Conservation (phyloP, 2,888 invertebrate genomes). For the Lymantria dispar region DNA sequence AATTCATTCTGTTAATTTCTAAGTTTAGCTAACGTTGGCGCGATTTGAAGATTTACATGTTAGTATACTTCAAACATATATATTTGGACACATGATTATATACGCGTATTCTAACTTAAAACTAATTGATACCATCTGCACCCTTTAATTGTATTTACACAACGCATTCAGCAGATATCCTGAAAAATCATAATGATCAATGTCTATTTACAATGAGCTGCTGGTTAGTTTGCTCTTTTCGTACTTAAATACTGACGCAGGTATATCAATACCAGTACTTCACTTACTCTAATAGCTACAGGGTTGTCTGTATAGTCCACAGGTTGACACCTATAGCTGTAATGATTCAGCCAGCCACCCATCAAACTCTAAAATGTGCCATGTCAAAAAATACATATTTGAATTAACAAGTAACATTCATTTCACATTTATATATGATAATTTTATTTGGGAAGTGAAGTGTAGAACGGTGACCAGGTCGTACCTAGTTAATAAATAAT, state of each 20-base stretch:
- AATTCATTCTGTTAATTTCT: slow-evolving; percentile 28
- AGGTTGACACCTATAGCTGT: slow-evolving; percentile 94
- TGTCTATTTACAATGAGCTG: slow-evolving; percentile 71
- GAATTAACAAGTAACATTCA: slow-evolving; percentile 35
- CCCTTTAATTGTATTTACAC: slow-evolving; percentile 41
- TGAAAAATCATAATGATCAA: slow-evolving; percentile 48
- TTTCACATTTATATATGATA: neutral
- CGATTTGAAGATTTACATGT: slow-evolving; percentile 20
- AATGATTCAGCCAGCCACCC: slow-evolving; percentile 95
- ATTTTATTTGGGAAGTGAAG: neutral
- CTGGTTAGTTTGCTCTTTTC: slow-evolving; percentile 55
- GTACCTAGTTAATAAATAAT: neutral
- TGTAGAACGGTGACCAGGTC: neutral
- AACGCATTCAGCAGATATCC: slow-evolving; percentile 29
- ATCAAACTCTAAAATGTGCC: slow-evolving; percentile 87
- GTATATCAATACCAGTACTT: slow-evolving; percentile 29
- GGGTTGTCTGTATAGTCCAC: slow-evolving; percentile 93
- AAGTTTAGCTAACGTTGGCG: slow-evolving; percentile 28
- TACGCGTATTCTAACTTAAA: slow-evolving; percentile 19
- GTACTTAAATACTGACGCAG: slow-evolving; percentile 37
- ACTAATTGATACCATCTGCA: slow-evolving; percentile 31
- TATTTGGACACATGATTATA: slow-evolving; percentile 19
- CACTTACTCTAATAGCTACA: slow-evolving; percentile 92
- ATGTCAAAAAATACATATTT: slow-evolving; percentile 47
- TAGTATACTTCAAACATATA: slow-evolving; percentile 26